A percentile compares a stretch with the other conserved stretches of the same genome.
Evolutionary conservation across 2,888 invertebrate genomes (phyloP).

Genomic region (Perizoma flavofasciatum): DNA sequence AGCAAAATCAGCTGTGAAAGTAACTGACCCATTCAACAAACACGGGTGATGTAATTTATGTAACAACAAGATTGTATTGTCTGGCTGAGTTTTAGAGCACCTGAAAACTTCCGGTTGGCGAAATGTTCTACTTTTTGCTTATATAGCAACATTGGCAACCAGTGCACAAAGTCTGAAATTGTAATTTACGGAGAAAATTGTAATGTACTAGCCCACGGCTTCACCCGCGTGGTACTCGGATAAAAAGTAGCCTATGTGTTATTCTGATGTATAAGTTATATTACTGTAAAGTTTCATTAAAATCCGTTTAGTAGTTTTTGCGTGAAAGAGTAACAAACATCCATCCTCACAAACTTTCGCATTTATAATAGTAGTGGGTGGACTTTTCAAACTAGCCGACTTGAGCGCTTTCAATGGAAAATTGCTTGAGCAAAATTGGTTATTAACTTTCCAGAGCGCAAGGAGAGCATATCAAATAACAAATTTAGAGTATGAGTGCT

Average conservation of each 20-base stretch:
- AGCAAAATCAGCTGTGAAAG: constrained; percentile 58
- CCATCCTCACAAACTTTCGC: too few species aligned
- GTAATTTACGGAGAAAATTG: too few species aligned
- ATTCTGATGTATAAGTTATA: too few species aligned
- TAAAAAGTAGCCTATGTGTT: too few species aligned
- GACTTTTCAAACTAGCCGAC: constrained; percentile 9
- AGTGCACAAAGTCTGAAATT: too few species aligned
- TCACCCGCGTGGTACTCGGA: too few species aligned
- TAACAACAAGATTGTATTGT: constrained; percentile 16
- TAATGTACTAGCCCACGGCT: too few species aligned
- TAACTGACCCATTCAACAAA: constrained; percentile 40
- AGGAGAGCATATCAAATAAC: constrained; percentile 1
- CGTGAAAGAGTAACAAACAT: too few species aligned
- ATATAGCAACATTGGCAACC: neutral
- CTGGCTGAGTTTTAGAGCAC: neutral
- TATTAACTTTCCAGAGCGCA: constrained; percentile 19
- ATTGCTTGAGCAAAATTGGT: constrained; percentile 15
- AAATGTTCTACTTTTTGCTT: constrained; percentile 1
- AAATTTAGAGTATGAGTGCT: constrained; percentile 1
- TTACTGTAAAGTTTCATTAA: too few species aligned
- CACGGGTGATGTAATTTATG: constrained; percentile 21
- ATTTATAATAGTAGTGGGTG: neutral
- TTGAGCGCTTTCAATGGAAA: constrained; percentile 17
- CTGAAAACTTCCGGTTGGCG: constrained; percentile 14
- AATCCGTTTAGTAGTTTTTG: too few species aligned